These are phyloP conservation scores for Erinaceus europaeus DNA, from an alignment of 2,113 vertebrate genomes.

Conservation along the genomic window DNA sequence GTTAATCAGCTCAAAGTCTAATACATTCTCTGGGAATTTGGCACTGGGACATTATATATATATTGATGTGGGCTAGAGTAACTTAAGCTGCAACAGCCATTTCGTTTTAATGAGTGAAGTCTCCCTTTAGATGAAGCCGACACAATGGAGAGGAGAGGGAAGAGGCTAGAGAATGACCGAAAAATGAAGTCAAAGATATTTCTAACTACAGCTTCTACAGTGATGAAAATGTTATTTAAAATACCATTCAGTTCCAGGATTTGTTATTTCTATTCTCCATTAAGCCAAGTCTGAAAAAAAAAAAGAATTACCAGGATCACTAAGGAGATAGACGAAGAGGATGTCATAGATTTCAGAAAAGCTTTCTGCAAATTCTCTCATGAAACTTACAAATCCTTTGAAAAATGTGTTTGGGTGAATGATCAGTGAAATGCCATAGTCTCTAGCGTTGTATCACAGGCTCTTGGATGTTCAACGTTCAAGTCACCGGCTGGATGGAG, in stretches of 20 bases:
- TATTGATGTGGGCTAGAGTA: background rate
- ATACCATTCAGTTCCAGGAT: constrained; percentile 9
- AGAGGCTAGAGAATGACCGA: background rate
- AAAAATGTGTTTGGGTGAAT: constrained; percentile 1
- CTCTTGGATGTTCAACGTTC: background rate
- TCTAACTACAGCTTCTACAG: background rate
- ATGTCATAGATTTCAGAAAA: constrained; percentile 1
- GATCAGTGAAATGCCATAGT: background rate
- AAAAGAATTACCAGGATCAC: constrained; percentile 24
- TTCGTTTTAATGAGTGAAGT: background rate
- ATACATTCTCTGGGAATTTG: background rate
- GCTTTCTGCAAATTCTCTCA: constrained; percentile 21
- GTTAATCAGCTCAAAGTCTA: background rate
- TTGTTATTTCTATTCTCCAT: constrained; percentile 23
- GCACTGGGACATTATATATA: background rate
- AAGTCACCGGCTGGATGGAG: background rate
- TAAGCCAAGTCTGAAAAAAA: constrained; percentile 24
- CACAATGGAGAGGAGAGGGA: background rate
- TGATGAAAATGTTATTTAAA: background rate
- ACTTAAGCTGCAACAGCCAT: background rate
- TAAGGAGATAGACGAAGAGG: constrained; percentile 10
- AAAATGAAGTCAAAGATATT: background rate
- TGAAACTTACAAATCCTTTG: background rate
- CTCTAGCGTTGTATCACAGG: background rate
- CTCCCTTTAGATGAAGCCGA: background rate